Conservation (phyloP, 2,888 invertebrate genomes). For the Ecliptopera silaceata region DNA sequence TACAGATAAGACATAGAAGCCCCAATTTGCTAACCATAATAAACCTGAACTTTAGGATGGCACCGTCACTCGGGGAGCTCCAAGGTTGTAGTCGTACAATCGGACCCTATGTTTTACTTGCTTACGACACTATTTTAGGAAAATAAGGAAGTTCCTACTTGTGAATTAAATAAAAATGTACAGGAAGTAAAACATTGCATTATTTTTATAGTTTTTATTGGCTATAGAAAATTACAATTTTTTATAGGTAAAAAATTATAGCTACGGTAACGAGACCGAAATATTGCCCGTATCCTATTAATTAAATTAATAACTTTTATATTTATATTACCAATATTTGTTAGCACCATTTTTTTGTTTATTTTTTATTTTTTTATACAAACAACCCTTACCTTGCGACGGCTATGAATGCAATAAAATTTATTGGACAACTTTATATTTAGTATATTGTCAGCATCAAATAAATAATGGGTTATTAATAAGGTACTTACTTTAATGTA, state of each 20-base stretch:
- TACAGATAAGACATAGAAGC: too few species aligned
- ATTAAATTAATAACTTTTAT: constrained; percentile 53
- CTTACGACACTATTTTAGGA: too few species aligned
- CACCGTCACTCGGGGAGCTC: too few species aligned
- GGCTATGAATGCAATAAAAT: constrained; percentile 72
- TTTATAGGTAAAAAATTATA: constrained; percentile 75
- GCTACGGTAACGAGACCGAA: constrained; percentile 64
- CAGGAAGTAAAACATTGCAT: constrained; percentile 32
- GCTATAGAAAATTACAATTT: constrained; percentile 59
- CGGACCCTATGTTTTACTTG: too few species aligned
- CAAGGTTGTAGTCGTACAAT: too few species aligned
- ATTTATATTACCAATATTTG: constrained; percentile 73
- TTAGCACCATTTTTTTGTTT: constrained; percentile 78
- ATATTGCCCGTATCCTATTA: constrained; percentile 66
- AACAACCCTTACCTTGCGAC: constrained; percentile 74
- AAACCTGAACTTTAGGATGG: too few species aligned
- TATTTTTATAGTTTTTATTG: constrained; percentile 67
- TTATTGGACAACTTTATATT: constrained; percentile 62
- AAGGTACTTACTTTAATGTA: constrained; percentile 19
- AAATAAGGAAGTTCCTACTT: too few species aligned
- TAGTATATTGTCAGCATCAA: constrained; percentile 56
- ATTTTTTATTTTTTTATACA: constrained; percentile 62
- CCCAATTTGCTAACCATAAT: too few species aligned
- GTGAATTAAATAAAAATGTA: too few species aligned
- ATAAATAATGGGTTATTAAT: constrained; percentile 44